phyloP scores from a whole-genome alignment of 2,888 invertebrate species.

The Chymomyza amoena region DNA sequence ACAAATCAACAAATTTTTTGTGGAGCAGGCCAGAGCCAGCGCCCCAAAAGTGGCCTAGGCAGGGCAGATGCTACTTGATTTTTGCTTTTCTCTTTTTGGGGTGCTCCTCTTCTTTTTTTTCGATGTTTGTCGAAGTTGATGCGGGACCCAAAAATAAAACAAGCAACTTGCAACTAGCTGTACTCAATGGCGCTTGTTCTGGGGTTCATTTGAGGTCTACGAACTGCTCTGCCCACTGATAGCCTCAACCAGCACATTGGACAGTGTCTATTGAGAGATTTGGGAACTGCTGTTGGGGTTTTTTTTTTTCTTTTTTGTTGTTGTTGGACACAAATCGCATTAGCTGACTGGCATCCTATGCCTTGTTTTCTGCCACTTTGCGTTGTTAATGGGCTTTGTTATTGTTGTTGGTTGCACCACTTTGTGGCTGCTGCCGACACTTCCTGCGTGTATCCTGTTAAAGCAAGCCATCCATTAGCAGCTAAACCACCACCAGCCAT shows the following conservation, averaged over 20 bases:
- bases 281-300: conserved; percentile 5
- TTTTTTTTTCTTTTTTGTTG: conserved; percentile 3
- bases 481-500: not conserved
- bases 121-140: conserved; percentile 24
- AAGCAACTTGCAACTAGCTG: not conserved
- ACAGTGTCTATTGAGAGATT: not conserved
- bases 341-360: conserved; percentile 41
- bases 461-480: not conserved
- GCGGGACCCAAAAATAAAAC: conserved; percentile 42
- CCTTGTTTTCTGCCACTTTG: conserved; percentile 38
- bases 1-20: conserved; percentile 46
- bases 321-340: conserved; percentile 56
- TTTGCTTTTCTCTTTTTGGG: not conserved
- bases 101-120: conserved; percentile 9
- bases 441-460: conserved; percentile 4
- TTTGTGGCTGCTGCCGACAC: conserved; percentile 60
- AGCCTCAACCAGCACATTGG: not conserved
- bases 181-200: not conserved
- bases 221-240: conserved; percentile 36
- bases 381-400: conserved; percentile 55
- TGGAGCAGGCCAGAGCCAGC: not conserved
- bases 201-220: conserved; percentile 56
- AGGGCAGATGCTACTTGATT: conserved; percentile 14
- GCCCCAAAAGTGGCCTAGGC: not conserved
- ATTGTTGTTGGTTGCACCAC: conserved; percentile 39